Percentiles rank a stretch among this genome's conserved stretches.
Conservation (phyloP, 2,888 invertebrate species). For the Ceratothoa steindachneri region DNA sequence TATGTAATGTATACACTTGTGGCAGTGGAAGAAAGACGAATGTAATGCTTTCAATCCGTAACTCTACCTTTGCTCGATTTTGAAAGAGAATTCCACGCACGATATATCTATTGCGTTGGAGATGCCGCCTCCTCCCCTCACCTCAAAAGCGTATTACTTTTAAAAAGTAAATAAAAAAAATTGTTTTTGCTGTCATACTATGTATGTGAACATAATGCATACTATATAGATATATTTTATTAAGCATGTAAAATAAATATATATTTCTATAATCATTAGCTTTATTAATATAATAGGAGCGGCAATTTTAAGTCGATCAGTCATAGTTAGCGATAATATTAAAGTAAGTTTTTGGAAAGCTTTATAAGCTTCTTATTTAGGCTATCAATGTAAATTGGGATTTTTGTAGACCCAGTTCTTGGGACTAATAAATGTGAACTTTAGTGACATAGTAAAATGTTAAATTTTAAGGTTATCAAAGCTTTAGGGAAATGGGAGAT, state of each 20-base stretch:
- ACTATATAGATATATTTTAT: not conserved
- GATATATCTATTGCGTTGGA: too few species aligned
- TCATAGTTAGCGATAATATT: too few species aligned
- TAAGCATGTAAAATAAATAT: not conserved
- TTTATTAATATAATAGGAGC: not conserved
- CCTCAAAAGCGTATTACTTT: not conserved
- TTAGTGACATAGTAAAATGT: not conserved
- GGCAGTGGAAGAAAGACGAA: too few species aligned
- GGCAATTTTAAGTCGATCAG: too few species aligned
- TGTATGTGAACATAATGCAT: not conserved
- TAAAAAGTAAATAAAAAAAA: not conserved
- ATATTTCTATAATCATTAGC: not conserved
- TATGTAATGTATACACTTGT: too few species aligned
- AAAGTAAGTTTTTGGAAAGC: too few species aligned
- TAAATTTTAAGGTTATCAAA: not conserved
- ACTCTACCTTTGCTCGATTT: too few species aligned
- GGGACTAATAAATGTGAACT: not conserved
- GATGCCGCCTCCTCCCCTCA: too few species aligned
- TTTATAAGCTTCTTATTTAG: not conserved
- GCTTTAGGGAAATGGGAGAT: too few species aligned
- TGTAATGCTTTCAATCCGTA: too few species aligned
- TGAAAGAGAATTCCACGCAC: too few species aligned
- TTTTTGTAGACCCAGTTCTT: not conserved
- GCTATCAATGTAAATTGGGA: not conserved
- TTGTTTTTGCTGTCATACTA: not conserved